A percentile compares a stretch with the other conserved stretches of the same genome.
Evolutionary conservation across 2,888 invertebrate genomes (phyloP).

Genomic region (Hemithea aestivaria): DNA sequence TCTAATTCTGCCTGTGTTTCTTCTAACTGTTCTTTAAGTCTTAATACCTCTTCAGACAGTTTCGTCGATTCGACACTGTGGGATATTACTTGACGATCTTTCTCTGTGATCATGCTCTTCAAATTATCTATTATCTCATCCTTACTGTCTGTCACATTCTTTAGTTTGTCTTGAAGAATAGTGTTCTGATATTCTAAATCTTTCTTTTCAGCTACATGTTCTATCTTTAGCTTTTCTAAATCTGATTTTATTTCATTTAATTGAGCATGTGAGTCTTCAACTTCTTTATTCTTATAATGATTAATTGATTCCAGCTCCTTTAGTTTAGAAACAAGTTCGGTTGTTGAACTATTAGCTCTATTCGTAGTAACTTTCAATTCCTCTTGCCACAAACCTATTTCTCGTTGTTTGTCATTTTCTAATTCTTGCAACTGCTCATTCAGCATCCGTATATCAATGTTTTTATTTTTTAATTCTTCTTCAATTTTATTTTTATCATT

Average conservation of each 20-base stretch:
- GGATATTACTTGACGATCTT: slow-evolving; percentile 52
- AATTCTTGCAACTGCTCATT: slow-evolving; percentile 34
- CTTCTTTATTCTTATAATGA: slow-evolving; percentile 33
- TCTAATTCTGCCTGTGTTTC: slow-evolving; percentile 59
- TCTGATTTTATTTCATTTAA: slow-evolving; percentile 32
- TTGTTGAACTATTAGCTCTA: slow-evolving; percentile 37
- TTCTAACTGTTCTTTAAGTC: slow-evolving; percentile 53
- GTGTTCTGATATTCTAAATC: slow-evolving; percentile 56
- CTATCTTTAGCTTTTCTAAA: slow-evolving; percentile 46
- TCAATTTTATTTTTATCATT: slow-evolving; percentile 28
- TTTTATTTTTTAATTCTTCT: slow-evolving; percentile 30
- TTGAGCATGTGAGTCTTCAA: slow-evolving; percentile 32
- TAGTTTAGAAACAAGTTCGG: slow-evolving; percentile 29
- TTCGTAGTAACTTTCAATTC: slow-evolving; percentile 25
- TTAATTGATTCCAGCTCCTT: slow-evolving; percentile 35
- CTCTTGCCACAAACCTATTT: slow-evolving; percentile 35
- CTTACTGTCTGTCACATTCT: slow-evolving; percentile 52
- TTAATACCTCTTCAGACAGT: slow-evolving; percentile 40
- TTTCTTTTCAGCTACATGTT: slow-evolving; percentile 65
- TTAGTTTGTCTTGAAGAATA: slow-evolving; percentile 59
- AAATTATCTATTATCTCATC: slow-evolving; percentile 52
- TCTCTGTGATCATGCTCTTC: slow-evolving; percentile 48
- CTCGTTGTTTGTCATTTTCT: slow-evolving; percentile 32
- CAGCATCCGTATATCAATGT: slow-evolving; percentile 29
- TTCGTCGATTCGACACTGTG: slow-evolving; percentile 62